Base-by-base conservation (phyloP, 2,888 invertebrate species). In the Caenorhabditis sulstoni region DNA sequence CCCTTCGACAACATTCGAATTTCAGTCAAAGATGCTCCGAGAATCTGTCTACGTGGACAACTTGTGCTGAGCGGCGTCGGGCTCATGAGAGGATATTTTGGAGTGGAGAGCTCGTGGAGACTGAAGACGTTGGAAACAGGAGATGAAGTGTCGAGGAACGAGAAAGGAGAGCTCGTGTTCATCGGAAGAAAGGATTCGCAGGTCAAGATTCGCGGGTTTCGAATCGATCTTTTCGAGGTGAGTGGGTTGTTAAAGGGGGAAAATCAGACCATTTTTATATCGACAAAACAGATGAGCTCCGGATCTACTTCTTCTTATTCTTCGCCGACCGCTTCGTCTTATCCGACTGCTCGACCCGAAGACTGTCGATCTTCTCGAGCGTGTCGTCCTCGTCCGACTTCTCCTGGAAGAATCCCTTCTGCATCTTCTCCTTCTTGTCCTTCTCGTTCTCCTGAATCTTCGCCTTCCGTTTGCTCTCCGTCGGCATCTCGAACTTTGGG, bases 221-320 rank as follows among this genome's bases (percentile, higher is more conserved):
- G 84, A n/a, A 70, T 88, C 9, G 84, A 87, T 39, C 29, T 88
- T n/a, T 71, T 70, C 22, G 85, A 87, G 59, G 82, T 87, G n/a
- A 45, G 52, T 16, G 11, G 14, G 74, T 41, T n/a, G n/a, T n/a
- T n/a, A n/a, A n/a, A n/a, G n/a, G n/a, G n/a, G n/a, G n/a, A n/a
- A 4, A 22, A n/a, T n/a, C n/a, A n/a, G n/a, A n/a, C n/a, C n/a
- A n/a, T n/a, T n/a, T n/a, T n/a, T n/a, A n/a, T n/a, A n/a, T n/a
- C n/a, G n/a, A n/a, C n/a, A n/a, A n/a, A n/a, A n/a, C n/a, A n/a
- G n/a, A n/a, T n/a, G n/a, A n/a, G n/a, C n/a, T n/a, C n/a, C 4
- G 29, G 29, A 29, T 29, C 7, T 7, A 29, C 29, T 29, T 29
- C 29, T 73, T 79, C 16, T 67, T 68, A 11, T 55, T 59, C 44